phyloP scores from a whole-genome alignment of 2,888 invertebrate species.

The Drosophila pseudotakahashii region DNA sequence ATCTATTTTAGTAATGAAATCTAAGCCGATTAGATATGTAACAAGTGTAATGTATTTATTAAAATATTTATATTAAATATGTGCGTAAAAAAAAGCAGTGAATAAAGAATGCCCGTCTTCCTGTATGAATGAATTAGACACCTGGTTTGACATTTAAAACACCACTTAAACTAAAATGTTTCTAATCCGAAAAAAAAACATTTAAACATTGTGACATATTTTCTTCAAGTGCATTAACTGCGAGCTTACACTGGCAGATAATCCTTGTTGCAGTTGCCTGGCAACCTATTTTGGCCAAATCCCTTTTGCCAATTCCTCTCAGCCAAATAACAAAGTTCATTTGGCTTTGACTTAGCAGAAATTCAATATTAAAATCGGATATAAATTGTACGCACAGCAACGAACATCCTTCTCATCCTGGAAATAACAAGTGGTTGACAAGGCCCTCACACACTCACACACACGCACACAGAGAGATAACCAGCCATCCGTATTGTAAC shows the following conservation, averaged over 20 bases:
- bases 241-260: conserved; percentile 19
- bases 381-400: conserved; percentile 64
- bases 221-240: background rate
- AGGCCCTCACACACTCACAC: conserved; percentile 20
- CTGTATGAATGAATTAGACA: too few species aligned
- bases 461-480: conserved; percentile 3
- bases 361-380: conserved; percentile 79
- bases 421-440: conserved; percentile 75
- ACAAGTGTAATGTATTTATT: too few species aligned
- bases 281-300: conserved; percentile 20
- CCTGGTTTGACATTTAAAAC: too few species aligned
- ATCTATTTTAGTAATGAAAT: too few species aligned
- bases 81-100: too few species aligned
- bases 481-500: conserved; percentile 30
- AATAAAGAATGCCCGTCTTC: too few species aligned
- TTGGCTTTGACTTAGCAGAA: conserved; percentile 57
- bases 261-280: conserved; percentile 31
- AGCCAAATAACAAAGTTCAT: conserved; percentile 41
- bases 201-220: background rate
- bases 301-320: conserved; percentile 28
- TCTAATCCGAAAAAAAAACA: too few species aligned
- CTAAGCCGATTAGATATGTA: too few species aligned
- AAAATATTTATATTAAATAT: too few species aligned
- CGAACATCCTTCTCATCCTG: conserved; percentile 39
- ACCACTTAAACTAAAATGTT: too few species aligned